Evolutionary conservation across 2,888 invertebrate genomes (phyloP).

Genomic region (Limnephilus rhombicus): DNA sequence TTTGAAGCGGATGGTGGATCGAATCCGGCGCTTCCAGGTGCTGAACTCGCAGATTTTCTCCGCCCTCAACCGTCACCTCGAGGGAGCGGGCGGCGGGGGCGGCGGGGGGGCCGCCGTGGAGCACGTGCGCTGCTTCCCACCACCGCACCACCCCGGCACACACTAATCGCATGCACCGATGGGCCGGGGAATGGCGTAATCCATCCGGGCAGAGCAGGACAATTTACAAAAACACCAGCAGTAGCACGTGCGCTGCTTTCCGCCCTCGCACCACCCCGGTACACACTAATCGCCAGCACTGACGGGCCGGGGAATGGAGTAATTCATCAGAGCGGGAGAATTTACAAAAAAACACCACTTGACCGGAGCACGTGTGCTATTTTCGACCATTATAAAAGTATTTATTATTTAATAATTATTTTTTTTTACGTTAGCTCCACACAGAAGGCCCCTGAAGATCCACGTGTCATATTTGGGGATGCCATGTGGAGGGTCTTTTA

Average conservation of each 20-base stretch:
- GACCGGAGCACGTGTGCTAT: not conserved
- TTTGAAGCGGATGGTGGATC: constrained; percentile 97
- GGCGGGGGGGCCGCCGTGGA: constrained; percentile 88
- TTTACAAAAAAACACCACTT: not conserved
- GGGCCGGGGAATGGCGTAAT: not conserved
- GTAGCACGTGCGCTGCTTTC: constrained; percentile 98
- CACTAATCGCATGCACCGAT: not conserved
- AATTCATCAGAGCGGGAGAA: no score
- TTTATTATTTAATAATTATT: no score
- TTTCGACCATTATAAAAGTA: no score
- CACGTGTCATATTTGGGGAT: no score
- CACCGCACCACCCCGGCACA: constrained; percentile 86
- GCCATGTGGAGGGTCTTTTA: no score
- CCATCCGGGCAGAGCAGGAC: not conserved
- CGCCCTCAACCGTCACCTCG: constrained; percentile 94
- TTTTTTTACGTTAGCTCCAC: no score
- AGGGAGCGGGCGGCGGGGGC: constrained; percentile 80
- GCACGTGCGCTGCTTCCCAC: constrained; percentile 97
- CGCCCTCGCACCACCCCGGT: constrained; percentile 91
- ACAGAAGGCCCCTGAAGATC: no score
- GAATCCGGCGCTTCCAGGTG: constrained; percentile 98
- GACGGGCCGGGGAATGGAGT: not conserved
- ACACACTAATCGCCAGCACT: not conserved
- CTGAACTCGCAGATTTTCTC: constrained; percentile 99
- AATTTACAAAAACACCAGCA: no score